These are phyloP conservation scores for Parapristionchus giblindavisi DNA, from an alignment of 2,888 invertebrate genomes.

Conservation along the genomic window DNA sequence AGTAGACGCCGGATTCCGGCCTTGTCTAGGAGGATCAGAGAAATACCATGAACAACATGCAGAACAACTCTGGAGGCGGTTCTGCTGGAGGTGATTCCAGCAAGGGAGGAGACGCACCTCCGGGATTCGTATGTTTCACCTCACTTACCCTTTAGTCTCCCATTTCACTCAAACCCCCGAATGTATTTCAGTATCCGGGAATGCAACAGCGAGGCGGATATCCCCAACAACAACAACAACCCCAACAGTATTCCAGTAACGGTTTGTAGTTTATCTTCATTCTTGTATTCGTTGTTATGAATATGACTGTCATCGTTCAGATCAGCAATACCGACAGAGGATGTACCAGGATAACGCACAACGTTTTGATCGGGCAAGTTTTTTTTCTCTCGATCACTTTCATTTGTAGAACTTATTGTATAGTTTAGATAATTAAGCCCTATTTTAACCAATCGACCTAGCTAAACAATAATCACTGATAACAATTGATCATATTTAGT, in stretches of 20 bases:
- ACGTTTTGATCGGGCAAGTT: conserved; percentile 20
- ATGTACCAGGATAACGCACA: not conserved
- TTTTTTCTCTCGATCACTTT: not conserved
- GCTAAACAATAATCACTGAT: not conserved
- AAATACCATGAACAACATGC: conserved; percentile 26
- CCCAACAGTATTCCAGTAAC: conserved; percentile 10
- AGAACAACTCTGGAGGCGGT: not conserved
- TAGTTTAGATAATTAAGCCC: not conserved
- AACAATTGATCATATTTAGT: conserved; percentile 3
- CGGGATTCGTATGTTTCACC: conserved; percentile 27
- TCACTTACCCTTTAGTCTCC: not conserved
- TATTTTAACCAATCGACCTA: not conserved
- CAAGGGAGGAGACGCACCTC: conserved; percentile 9
- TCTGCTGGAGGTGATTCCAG: not conserved
- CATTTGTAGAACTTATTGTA: not conserved
- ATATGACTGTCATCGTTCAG: not conserved
- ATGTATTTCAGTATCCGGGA: not conserved
- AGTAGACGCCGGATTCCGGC: conserved; percentile 34
- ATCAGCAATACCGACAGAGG: conserved; percentile 9
- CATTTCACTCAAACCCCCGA: not conserved
- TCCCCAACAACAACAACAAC: not conserved
- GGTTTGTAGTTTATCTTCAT: not conserved
- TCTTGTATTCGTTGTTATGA: not conserved
- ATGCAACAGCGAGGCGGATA: too few relatives aligned
- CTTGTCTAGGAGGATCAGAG: conserved; percentile 29